A percentile compares a stretch with the other conserved stretches of the same genome.
Evolutionary conservation across 2,797 vertebrate species (phyloP).

Genomic region (Diglossa cyanea): DNA sequence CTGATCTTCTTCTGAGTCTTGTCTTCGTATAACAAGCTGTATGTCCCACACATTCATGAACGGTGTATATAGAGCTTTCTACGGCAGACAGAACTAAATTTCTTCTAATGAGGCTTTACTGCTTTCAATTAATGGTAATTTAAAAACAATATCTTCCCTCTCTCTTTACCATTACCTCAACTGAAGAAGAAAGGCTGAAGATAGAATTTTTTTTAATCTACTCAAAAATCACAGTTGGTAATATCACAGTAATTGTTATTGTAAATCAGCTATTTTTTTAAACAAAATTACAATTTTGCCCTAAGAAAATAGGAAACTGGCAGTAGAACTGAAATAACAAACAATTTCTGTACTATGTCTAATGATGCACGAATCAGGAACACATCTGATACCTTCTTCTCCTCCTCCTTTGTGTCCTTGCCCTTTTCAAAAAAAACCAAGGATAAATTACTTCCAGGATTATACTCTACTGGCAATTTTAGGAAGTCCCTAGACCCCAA

Average conservation of each 20-base stretch:
- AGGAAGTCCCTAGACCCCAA: neutral
- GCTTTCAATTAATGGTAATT: neutral
- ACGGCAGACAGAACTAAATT: neutral
- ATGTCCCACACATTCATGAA: neutral
- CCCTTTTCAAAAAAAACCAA: neutral
- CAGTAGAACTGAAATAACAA: neutral
- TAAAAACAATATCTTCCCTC: neutral
- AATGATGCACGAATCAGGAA: neutral
- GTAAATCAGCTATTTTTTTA: neutral
- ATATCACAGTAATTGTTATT: neutral
- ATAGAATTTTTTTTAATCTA: neutral
- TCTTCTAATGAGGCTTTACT: neutral
- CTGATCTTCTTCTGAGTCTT: neutral
- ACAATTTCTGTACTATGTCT: neutral
- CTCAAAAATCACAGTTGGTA: neutral
- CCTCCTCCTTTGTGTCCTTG: neutral
- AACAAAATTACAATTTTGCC: neutral
- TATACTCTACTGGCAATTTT: neutral
- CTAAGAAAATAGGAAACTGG: neutral
- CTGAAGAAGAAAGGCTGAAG: neutral
- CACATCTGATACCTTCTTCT: neutral
- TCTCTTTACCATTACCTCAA: neutral
- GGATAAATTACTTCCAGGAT: neutral
- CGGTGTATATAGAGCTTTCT: neutral
- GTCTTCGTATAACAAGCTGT: neutral